Evolutionary conservation across 2,113 vertebrate species (phyloP).

Genomic region (Macaca fascicularis): T2T-MFA8v1.1 NC_088378.1:134272001-134272500

Average conservation of each 20-base stretch:
- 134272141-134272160: neutral
- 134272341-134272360: no score
- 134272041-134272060: neutral
- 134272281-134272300: neutral
- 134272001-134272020: neutral
- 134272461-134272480: no score
- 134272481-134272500: no score
- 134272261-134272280: neutral
- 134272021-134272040: slow-evolving; percentile 45
- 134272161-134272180: neutral
- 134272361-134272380: no score
- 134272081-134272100: neutral
- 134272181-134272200: neutral
- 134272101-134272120: neutral
- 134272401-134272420: no score
- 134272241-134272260: neutral
- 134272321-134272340: no score
- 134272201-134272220: neutral
- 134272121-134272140: neutral
- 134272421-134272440: no score
- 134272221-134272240: neutral
- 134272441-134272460: no score
- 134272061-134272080: neutral
- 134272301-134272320: neutral
- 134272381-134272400: no score